Conservation (phyloP, 1,140 invertebrate genomes). For the Lasioglossum albipes region DNA sequence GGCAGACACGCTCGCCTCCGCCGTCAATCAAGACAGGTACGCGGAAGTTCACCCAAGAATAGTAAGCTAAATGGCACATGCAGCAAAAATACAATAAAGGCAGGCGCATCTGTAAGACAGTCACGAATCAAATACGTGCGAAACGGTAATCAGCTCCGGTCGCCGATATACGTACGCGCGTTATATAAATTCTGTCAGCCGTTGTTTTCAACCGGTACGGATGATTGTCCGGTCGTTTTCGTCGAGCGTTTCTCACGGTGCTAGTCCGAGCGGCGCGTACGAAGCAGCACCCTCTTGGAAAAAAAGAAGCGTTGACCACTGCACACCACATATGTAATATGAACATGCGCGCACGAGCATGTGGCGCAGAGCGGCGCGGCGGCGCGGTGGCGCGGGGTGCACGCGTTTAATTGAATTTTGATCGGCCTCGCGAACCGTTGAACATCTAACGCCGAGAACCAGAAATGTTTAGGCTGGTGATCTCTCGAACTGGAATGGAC, state of each 20-base stretch:
- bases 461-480: constrained; percentile 15
- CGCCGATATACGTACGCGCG: constrained; percentile 15
- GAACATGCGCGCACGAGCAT: no score
- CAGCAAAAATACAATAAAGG: constrained; percentile 53
- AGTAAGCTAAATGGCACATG: constrained; percentile 68
- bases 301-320: not conserved
- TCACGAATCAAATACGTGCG: constrained; percentile 77
- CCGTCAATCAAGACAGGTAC: constrained; percentile 72
- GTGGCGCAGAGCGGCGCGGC: no score
- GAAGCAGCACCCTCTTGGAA: not conserved
- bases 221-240: constrained; percentile 17
- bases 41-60: constrained; percentile 75
- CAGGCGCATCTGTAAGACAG: constrained; percentile 64
- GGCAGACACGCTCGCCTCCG: constrained; percentile 43
- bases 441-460: not conserved
- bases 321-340: no score
- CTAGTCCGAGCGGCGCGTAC: not conserved
- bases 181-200: constrained; percentile 43
- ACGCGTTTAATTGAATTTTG: constrained; percentile 39
- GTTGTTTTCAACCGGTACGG: constrained; percentile 30
- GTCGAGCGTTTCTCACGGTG: constrained; percentile 33
- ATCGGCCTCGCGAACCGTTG: constrained; percentile 9
- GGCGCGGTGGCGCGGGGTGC: no score
- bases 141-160: constrained; percentile 56
- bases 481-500: constrained; percentile 13